phyloP scores from a whole-genome alignment of 2,888 invertebrate genomes.

The Tetramorium bicarinatum region DNA sequence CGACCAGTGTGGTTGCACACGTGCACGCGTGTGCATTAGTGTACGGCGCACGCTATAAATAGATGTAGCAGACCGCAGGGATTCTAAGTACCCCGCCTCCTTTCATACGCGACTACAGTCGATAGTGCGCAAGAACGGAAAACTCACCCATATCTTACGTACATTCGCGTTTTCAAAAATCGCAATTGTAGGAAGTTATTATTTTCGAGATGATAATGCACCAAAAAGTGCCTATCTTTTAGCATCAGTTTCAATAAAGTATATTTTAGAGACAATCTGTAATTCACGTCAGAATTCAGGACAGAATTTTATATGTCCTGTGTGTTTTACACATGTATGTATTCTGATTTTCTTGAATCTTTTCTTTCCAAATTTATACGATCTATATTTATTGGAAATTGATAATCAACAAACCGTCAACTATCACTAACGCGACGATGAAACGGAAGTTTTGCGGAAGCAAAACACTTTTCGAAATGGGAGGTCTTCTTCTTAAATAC shows the following conservation, averaged over 20 bases:
- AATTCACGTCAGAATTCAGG: not conserved
- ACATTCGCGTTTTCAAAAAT: not conserved
- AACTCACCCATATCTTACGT: slow-evolving; percentile 15
- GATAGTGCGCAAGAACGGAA: slow-evolving; percentile 55
- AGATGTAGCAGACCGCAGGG: slow-evolving; percentile 78
- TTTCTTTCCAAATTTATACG: no score
- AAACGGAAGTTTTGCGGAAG: not conserved
- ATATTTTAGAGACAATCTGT: not conserved
- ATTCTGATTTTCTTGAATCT: not conserved
- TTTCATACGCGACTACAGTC: slow-evolving; percentile 44
- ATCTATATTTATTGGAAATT: not conserved
- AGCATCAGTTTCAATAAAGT: not conserved
- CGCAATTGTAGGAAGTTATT: not conserved
- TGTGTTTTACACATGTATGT: not conserved
- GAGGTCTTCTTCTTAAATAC: slow-evolving; percentile 26
- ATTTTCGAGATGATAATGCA: not conserved
- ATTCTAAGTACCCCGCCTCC: slow-evolving; percentile 67
- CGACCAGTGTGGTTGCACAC: slow-evolving; percentile 62
- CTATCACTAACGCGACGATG: not conserved
- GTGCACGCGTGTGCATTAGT: slow-evolving; percentile 68
- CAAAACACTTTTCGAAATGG: not conserved
- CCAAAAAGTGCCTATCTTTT: not conserved
- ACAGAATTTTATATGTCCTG: not conserved
- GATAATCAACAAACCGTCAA: not conserved
- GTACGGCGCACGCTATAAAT: slow-evolving; percentile 76